Base-by-base conservation (phyloP, 2,888 invertebrate genomes). In the Apodemia hepburni region DNA sequence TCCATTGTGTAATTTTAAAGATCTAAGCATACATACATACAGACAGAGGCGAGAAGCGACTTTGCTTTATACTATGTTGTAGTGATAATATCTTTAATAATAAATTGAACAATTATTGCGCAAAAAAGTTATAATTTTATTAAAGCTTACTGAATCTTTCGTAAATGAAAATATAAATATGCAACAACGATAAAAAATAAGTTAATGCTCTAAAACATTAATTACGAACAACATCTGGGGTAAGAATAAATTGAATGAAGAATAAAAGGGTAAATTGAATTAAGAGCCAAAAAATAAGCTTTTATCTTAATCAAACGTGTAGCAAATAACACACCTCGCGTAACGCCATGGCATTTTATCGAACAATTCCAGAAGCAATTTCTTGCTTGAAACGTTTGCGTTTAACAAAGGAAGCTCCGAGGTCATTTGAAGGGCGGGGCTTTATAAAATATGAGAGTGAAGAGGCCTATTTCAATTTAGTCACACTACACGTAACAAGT, bases 331-430 rank as follows among this genome's bases (percentile, higher is more conserved):
- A 6, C 8, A 51, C 17, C 47, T 47, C 7, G 17, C 47, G 17
- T 17, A 47, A 17, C 17, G 17, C 47, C 17, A 47, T 47, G 47
- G 61, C n/a, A 51, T 59, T 66, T 65, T 59, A 63, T 63, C 57
- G 47, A 18, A n/a, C 45, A 8, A 51, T 35, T 60, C 27, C 45
- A 45, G 27, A 29, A 59, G 59, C 47, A 64, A 59, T 63, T 67
- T 64, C 54, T 66, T 47, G 42, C 57, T 60, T 58, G 59, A 60
- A 59, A 64, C 58, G 47, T 64, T 64, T 59, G 61, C 63, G n/a
- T 59, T 62, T 60, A 59, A 59, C 61, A 65, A 62, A 64, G 60
- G 61, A 17, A 22, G 57, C 47, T 60, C 42, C 54, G 49, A 65
- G 65, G 62, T 60, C 64, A 64, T 58, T 45, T 17, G 47, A 45